Evolutionary conservation across 1,140 invertebrate species (phyloP), one percentile per base, ranked within the genome.

Genomic region (Hesperophylax magnus): DNA sequence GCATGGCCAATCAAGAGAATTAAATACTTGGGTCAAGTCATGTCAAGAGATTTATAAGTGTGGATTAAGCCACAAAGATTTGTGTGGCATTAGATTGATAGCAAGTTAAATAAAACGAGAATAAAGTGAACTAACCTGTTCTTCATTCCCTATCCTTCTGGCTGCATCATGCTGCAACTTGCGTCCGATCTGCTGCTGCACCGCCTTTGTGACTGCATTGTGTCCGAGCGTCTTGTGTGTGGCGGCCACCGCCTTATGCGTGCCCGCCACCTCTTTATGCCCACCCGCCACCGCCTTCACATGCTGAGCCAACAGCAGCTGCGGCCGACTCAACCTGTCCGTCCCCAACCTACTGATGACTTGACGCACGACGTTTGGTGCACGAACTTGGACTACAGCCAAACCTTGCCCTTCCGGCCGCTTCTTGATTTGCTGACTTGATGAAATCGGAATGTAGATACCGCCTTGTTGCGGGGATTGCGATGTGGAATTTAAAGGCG

Each of bases 121-220:
- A 47, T 65, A 17, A 22, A 24, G 61, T 2, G 3, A 71, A 20
- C n/a, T 2, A 17, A 78, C 76, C 76, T 78, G 76, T 0, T 78
- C 60, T 20, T 78, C 76, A 39, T 65, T 78, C 7, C 20, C 47
- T 27, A 52, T 54, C 31, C 76, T 63, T 61, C 60, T 15, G 31
- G 52, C 72, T 22, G 52, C 63, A 18, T 67, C 63, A 11, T 67
- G 63, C 63, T 67, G 34, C 6, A 71, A 11, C 39, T 71, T 71
- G 34, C 67, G 39, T 18, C 67, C 39, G n/a, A 56, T 20, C 47
- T 54, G 71, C 71, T 74, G 75, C 58, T 60, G 56, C 11, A 65
- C 54, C n/a, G 20, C 34, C 27, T 27, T 58, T 34, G 31, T 22
- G 14, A 74, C 18, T 3, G 71, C 53, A 9, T 53, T 53, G 20